phyloP scores from a whole-genome alignment of 2,888 invertebrate genomes.

The Rhingia rostrata region DNA sequence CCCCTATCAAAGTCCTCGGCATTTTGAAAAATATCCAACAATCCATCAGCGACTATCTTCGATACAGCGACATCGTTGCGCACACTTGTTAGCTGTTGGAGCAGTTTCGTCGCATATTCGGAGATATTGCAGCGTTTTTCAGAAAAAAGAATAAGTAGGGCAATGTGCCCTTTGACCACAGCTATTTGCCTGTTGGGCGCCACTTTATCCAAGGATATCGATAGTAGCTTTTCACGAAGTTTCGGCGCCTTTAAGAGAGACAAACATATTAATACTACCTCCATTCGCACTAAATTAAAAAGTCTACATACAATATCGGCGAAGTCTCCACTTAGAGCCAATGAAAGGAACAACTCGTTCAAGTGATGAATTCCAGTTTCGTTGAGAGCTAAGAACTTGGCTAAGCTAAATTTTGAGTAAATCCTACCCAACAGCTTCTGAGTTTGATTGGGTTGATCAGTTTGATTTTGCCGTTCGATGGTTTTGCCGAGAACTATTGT shows the following conservation, averaged over 20 bases:
- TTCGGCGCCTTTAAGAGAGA: conserved; percentile 78
- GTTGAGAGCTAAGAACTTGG: conserved; percentile 84
- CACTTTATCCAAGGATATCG: conserved; percentile 81
- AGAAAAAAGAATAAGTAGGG: conserved; percentile 81
- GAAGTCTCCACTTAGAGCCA: conserved; percentile 79
- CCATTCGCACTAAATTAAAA: background rate
- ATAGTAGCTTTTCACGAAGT: conserved; percentile 81
- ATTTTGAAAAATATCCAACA: conserved; percentile 79
- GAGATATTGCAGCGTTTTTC: conserved; percentile 80
- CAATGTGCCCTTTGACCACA: conserved; percentile 82
- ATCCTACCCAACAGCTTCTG: conserved; percentile 85
- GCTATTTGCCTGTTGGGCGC: conserved; percentile 78
- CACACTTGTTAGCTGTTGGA: conserved; percentile 78
- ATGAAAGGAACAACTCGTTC: conserved; percentile 81
- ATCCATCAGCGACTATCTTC: conserved; percentile 78
- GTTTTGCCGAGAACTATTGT: conserved; percentile 83
- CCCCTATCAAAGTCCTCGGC: conserved; percentile 79
- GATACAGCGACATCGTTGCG: conserved; percentile 79
- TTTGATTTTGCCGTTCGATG: conserved; percentile 74
- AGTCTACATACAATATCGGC: conserved; percentile 75
- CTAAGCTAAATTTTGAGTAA: conserved; percentile 85
- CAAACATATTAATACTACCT: background rate
- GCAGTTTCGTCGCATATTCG: conserved; percentile 79
- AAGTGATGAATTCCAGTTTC: conserved; percentile 85
- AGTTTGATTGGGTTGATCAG: conserved; percentile 76